phyloP scores from a whole-genome alignment of 1,140 invertebrate genomes.

The Conopomorpha cramerella region DNA sequence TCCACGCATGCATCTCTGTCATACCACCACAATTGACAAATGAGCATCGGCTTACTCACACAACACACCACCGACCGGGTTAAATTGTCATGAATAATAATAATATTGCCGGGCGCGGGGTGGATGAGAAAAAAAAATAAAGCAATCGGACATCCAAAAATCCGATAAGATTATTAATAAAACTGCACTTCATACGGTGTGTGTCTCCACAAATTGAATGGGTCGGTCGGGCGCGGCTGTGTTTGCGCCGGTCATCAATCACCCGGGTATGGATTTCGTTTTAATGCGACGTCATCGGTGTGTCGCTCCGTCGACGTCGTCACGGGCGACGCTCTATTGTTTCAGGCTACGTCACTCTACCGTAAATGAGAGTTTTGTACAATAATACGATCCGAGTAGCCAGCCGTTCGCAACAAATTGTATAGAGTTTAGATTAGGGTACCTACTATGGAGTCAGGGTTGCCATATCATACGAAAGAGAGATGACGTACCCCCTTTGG shows the following conservation, averaged over 20 bases:
- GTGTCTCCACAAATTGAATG: constrained; percentile 46
- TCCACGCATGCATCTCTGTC: no score
- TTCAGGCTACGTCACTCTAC: constrained; percentile 13
- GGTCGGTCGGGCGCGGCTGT: constrained; percentile 24
- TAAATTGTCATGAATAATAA: no score
- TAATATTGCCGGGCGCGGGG: no score
- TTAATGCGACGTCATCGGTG: constrained; percentile 49
- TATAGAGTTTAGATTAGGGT: no score
- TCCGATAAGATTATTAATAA: constrained; percentile 11
- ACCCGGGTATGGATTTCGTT: constrained; percentile 46
- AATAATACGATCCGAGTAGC: no score
- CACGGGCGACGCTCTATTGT: constrained; percentile 32
- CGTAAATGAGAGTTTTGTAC: not conserved
- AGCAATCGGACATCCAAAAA: constrained; percentile 5
- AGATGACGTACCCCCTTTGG: constrained; percentile 12
- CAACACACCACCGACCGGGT: no score
- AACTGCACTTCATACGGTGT: constrained; percentile 13
- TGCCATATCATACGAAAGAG: no score
- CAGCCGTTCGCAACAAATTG: no score
- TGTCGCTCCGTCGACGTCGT: constrained; percentile 35
- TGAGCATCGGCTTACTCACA: no score
- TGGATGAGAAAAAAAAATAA: constrained; percentile 4
- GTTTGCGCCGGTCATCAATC: constrained; percentile 53
- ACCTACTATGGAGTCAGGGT: no score
- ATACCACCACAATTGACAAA: no score